Evolutionary conservation across 2,888 invertebrate species (phyloP).

Genomic region (Steinernema carpocapsae): DNA sequence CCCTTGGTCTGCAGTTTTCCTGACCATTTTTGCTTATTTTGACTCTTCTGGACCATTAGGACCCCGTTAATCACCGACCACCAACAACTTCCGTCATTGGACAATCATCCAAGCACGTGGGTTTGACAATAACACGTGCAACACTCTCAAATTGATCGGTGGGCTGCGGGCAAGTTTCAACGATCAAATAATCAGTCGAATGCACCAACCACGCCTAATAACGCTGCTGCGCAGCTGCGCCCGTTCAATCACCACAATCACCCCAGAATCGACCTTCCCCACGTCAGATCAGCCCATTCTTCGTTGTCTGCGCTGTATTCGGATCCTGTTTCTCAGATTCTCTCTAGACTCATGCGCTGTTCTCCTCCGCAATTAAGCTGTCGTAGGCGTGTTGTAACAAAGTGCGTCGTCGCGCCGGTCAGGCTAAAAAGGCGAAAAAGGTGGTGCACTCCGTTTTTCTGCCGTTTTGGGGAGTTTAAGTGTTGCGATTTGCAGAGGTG

Average conservation of each 20-base stretch:
- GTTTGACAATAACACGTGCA: not conserved
- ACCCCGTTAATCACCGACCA: too few relatives aligned
- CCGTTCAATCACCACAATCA: constrained; percentile 8
- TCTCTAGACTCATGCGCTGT: constrained; percentile 13
- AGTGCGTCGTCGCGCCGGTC: not conserved
- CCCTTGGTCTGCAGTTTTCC: too few relatives aligned
- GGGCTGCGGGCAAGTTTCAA: not conserved
- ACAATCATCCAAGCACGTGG: not conserved
- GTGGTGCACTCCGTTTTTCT: not conserved
- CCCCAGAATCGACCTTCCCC: not conserved
- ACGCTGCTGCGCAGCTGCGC: not conserved
- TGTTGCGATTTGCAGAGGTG: not conserved
- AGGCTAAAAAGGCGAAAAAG: not conserved
- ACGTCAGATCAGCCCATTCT: too few relatives aligned
- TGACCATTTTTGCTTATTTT: too few relatives aligned
- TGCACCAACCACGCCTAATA: not conserved
- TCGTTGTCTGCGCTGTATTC: too few relatives aligned
- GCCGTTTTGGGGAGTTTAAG: not conserved
- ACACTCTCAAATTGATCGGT: not conserved
- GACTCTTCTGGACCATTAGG: too few relatives aligned
- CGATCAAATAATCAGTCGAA: constrained; percentile 10
- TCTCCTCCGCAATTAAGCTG: not conserved
- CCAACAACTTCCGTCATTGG: not conserved
- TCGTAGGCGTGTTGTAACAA: not conserved
- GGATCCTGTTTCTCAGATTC: constrained; percentile 14